These are phyloP conservation scores for Arenaria interpres DNA, from an alignment of 2,113 vertebrate species.

Conservation along the genomic window DNA sequence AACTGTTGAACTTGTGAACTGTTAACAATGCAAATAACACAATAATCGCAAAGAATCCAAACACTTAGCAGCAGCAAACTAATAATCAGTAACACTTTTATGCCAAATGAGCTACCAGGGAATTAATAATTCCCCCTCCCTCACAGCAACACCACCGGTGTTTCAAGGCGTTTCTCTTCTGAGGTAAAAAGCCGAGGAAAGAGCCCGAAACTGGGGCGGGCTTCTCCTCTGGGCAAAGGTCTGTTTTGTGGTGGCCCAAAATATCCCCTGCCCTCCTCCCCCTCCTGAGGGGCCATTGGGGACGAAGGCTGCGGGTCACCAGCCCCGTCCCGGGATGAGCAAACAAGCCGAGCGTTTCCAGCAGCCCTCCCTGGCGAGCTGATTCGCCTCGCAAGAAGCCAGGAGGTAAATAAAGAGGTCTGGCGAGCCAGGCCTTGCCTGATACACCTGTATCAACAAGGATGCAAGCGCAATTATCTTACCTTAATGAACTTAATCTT, in stretches of 20 bases:
- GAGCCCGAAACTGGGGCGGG: fast-evolving
- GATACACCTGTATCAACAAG: conserved; percentile 81
- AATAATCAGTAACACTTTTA: conserved; percentile 48
- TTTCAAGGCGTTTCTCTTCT: not conserved
- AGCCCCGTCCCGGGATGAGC: not conserved
- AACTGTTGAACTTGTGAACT: conserved; percentile 53
- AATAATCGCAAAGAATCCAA: conserved; percentile 35
- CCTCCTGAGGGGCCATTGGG: not conserved
- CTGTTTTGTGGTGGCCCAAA: not conserved
- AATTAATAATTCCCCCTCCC: conserved; percentile 34
- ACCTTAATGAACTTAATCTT: conserved; percentile 87
- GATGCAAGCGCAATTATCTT: conserved; percentile 77
- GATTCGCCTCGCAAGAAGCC: not conserved
- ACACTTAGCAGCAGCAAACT: conserved; percentile 25
- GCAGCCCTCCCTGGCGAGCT: not conserved
- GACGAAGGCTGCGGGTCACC: not conserved
- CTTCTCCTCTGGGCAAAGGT: not conserved
- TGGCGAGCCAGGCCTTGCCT: conserved; percentile 8
- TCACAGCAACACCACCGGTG: not conserved
- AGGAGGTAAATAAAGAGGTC: conserved; percentile 49
- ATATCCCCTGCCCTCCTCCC: not conserved
- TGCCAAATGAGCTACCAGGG: conserved; percentile 21
- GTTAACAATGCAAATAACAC: conserved; percentile 53
- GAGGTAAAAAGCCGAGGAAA: not conserved
- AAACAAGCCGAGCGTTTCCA: conserved; percentile 27